Base-by-base conservation (phyloP, 2,888 invertebrate species). In the Drosophila multiciliata region DNA sequence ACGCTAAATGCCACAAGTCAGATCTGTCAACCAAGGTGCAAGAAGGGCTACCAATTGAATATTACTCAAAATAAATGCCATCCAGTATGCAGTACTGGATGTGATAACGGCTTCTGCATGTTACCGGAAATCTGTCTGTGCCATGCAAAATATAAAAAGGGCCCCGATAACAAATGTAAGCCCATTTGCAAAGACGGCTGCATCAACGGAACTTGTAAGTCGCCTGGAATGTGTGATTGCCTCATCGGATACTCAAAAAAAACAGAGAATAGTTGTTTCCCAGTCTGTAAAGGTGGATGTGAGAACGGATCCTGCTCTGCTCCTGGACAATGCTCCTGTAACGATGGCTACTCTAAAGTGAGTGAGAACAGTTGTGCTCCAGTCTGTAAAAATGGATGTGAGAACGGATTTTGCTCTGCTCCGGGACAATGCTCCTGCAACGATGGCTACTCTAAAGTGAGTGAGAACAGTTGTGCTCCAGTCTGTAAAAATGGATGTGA, bases 371-470 rank as follows among this genome's bases (percentile, higher is more conserved):
- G n/a, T 6, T 75, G 80, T 29, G 7, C 23, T 0, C 65, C 62
- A 5, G 6, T 49, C 0, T 80, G 80, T 11, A 11, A 38, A 0
- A 11, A 15, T 6, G 78, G 65, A 0, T 77, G 76, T n/a, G 6
- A n/a, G n/a, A 76, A 76, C n/a, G 96, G 96, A 0, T 92, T 94
- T 3, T 96, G 96, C 74, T 94, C 95, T 0, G 94, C 94, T 0
- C 96, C 96, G 0, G 95, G 95, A 88, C 94, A 94, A 80, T 96
- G 96, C 83, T 93, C 95, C 50, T 97, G 96, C 78, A 94, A 95
- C 73, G 92, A 93, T 1, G 96, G 96, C 0, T 96, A 93, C 91
- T 67, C 55, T 5, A 76, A 65, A n/a, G 1, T 84, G 1, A 45
- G 4, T 26, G 23, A 42, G 26, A 58, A 53, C 8, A 20, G 42